Conservation (phyloP, 2,888 invertebrate species). For the Linnaemya tessellans region DNA sequence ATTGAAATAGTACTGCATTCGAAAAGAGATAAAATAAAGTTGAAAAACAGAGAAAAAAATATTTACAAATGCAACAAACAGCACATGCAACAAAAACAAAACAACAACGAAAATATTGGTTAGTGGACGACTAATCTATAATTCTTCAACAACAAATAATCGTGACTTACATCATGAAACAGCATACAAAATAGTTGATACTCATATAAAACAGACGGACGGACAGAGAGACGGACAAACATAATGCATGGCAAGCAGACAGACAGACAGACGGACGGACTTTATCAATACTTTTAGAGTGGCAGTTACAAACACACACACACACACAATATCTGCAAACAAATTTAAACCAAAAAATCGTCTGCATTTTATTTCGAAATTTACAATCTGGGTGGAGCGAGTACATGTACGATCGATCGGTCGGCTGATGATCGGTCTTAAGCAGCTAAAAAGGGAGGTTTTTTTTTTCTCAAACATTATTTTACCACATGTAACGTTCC, state of each 20-base stretch:
- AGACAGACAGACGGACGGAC: conserved; percentile 21
- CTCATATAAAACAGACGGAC: conserved; percentile 26
- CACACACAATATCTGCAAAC: conserved; percentile 34
- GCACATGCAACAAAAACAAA: background rate
- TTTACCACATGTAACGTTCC: conserved; percentile 32
- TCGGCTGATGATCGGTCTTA: conserved; percentile 2
- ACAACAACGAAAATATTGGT: conserved; percentile 34
- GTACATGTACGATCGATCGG: background rate
- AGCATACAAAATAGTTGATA: conserved; percentile 48
- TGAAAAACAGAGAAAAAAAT: background rate
- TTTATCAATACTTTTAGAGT: conserved; percentile 50
- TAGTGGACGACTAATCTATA: conserved; percentile 68
- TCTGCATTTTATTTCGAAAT: conserved; percentile 40
- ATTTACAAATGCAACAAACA: conserved; percentile 27
- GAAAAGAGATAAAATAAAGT: conserved; percentile 32
- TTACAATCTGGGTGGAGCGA: conserved; percentile 59
- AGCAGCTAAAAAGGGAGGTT: conserved; percentile 54
- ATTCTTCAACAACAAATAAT: conserved; percentile 70
- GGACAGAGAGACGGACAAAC: conserved; percentile 28
- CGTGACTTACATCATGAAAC: conserved; percentile 73
- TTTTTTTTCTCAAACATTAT: conserved; percentile 24
- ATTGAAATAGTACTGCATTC: conserved; percentile 72
- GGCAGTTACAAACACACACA: conserved; percentile 58
- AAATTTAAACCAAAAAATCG: conserved; percentile 40
- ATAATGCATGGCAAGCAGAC: conserved; percentile 18